phyloP scores from a whole-genome alignment of 1,140 invertebrate species.

The Venustaconcha ellipsiformis region DNA sequence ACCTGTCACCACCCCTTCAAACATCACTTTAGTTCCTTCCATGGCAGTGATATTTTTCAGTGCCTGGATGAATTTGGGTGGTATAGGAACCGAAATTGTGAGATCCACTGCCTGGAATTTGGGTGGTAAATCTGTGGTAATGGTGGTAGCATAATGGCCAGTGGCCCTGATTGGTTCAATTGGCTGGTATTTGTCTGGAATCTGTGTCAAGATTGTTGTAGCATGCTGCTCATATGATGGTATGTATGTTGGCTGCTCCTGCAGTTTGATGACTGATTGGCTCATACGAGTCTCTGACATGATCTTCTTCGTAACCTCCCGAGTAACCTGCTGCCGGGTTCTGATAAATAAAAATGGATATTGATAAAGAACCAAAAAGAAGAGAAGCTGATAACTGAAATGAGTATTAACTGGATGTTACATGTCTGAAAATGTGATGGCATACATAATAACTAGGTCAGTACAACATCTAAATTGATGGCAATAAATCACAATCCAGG shows the following conservation, averaged over 20 bases:
- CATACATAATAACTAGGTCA: no score
- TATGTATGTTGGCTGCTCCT: constrained; percentile 40
- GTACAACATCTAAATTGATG: no score
- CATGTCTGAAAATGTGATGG: no score
- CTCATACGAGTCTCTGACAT: constrained; percentile 12
- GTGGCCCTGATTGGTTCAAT: constrained; percentile 25
- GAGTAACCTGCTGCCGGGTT: no score
- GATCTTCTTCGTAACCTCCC: no score
- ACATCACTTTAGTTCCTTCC: constrained; percentile 82
- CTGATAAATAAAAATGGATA: no score
- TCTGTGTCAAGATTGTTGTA: constrained; percentile 51
- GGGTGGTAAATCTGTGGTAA: constrained; percentile 58
- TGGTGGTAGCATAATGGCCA: constrained; percentile 54
- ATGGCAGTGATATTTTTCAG: constrained; percentile 64
- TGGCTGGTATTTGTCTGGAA: constrained; percentile 36
- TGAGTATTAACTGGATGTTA: no score
- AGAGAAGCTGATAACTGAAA: no score
- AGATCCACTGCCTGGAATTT: constrained; percentile 64
- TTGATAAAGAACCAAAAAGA: no score
- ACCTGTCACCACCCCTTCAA: constrained; percentile 93
- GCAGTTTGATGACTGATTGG: constrained; percentile 43
- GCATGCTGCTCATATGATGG: constrained; percentile 48
- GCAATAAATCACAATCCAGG: no score
- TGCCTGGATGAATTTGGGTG: constrained; percentile 90
- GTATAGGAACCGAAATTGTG: constrained; percentile 69